phyloP scores from a whole-genome alignment of 2,797 vertebrate species.

The Hemitrygon akajei region DNA sequence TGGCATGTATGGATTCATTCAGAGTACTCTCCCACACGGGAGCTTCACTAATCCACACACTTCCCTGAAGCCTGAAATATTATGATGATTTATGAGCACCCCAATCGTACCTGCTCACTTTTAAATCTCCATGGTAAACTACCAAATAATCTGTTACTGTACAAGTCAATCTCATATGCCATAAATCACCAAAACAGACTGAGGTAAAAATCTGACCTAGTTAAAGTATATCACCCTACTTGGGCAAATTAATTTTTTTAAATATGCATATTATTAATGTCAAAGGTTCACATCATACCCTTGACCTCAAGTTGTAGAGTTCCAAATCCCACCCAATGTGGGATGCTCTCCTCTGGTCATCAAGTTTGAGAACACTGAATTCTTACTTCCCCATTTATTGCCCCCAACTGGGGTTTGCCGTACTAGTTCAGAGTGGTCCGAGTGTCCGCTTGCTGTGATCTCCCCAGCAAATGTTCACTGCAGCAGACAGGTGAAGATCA shows the following conservation, averaged over 20 bases:
- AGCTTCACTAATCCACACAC: background rate
- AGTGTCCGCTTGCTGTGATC: no score
- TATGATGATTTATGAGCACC: background rate
- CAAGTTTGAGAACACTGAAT: background rate
- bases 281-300: background rate
- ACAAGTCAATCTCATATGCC: background rate
- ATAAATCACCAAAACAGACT: background rate
- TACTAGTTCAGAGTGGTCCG: background rate
- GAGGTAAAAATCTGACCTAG: background rate
- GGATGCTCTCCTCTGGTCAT: background rate
- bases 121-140: conserved; percentile 3
- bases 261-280: background rate
- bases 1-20: background rate
- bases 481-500: no score
- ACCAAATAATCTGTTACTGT: background rate
- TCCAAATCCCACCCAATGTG: background rate
- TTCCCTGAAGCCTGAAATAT: background rate
- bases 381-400: background rate
- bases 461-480: background rate
- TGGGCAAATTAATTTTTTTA: background rate
- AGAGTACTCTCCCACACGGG: background rate
- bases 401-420: no score
- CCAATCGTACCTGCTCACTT: background rate
- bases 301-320: background rate
- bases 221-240: background rate